Evolutionary conservation across 2,888 invertebrate species (phyloP), one percentile per base, ranked within the genome.

Genomic region (Lasioglossum marginatum): DNA sequence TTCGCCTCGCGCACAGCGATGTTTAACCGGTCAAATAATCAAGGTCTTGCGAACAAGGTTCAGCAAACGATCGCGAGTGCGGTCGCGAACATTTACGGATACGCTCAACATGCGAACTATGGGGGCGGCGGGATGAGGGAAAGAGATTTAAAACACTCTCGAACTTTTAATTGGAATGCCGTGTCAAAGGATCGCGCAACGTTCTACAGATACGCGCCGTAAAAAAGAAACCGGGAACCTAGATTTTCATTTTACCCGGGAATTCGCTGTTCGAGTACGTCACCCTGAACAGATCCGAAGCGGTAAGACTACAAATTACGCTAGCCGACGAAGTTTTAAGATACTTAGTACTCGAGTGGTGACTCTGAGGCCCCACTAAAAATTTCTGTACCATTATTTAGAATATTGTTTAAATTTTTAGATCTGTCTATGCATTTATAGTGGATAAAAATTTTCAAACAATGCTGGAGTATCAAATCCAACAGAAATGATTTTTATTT

Each of bases 91-190:
- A 52, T 83, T 82, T 74, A 60, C 60, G 63, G 66, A 60, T 68
- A 66, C n/a, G 60, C 68, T 81, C 71, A 77, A 75, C 79, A 82
- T 84, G 71, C 71, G 83, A 81, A 72, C 77, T 16, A 63, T 63
- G 68, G 31, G 73, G n/a, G 63, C 34, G n/a, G n/a, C 27, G 52
- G 77, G 81, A 34, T 73, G 82, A 57, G 5, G 66, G 77, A 70
- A 77, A 78, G 48, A 73, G 77, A 73, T 68, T 63, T 75, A 78
- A 83, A 86, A 84, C 78, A 66, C 72, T 75, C 82, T 75, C 52
- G 70, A 92, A 91, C 87, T 91, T 92, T 91, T 90, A 92, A 92
- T 91, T 91, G 87, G 87, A 89, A 83, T 85, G 79, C 73, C 73
- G 83, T 70, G 80, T 68, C 63, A 74, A 89, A 86, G 80, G 83